Evolutionary conservation across 2,888 invertebrate species (phyloP), one percentile per base, ranked within the genome.

Genomic region (Phlogophora meticulosa): DNA sequence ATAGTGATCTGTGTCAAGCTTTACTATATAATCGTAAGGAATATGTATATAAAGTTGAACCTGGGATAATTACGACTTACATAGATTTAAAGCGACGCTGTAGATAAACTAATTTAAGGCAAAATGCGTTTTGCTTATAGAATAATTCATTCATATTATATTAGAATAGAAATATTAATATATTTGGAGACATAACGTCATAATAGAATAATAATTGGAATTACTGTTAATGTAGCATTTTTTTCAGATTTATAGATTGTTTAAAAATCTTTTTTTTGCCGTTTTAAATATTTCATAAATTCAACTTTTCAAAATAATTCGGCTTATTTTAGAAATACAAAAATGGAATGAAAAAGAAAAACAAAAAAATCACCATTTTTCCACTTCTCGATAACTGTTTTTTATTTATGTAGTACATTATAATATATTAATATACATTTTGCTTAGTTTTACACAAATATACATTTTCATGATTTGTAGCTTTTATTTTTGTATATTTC

Each of bases 61-160:
- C 93, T 91, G 95, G 95, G 95, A 95, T 95, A 94, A 93, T 92
- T 95, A 95, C 95, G 95, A 95, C 95, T 95, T 95, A 95, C 90
- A 88, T 95, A 95, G 93, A 80, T 86, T 76, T 91, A 91, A 91
- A 59, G 87, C 88, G 74, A 85, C 81, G 89, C 87, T 82, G 86
- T 90, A 91, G 86, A 76, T 82, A 80, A 79, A 78, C 69, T 76
- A 60, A 72, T 58, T 60, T 80, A 80, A 78, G 61, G 70, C 67
- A 77, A 76, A 72, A 40, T 70, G 72, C 63, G 73, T 80, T 85
- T 82, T 81, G 83, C 80, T 86, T 86, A 61, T 86, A 72, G 82
- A 65, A 38, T 80, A 70, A 82, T 76, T 74, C 56, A 78, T 72
- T 78, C 65, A 69, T 51, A 64, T 76, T 73, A 57, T 61, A 67